Conservation (phyloP, 2,888 invertebrate species). For the Amiota mariae region DNA sequence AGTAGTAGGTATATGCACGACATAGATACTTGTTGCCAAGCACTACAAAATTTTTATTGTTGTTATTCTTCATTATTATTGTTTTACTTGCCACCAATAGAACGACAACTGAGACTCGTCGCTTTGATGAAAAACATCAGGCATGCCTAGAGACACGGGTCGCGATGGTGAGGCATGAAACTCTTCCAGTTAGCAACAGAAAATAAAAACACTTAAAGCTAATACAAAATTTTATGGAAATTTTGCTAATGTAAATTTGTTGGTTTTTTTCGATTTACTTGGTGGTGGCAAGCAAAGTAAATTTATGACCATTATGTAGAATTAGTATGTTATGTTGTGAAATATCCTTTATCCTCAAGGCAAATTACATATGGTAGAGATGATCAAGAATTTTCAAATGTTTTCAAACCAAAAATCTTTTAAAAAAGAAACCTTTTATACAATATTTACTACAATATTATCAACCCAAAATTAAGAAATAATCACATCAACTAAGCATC, state of each 20-base stretch:
- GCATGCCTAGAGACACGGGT: neutral
- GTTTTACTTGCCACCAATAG: neutral
- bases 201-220: neutral
- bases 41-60: conserved; percentile 1
- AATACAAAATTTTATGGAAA: neutral
- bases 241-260: neutral
- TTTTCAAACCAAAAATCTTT: too few species aligned
- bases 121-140: neutral
- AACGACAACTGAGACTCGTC: neutral
- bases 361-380: too few species aligned
- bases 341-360: too few species aligned
- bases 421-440: too few species aligned
- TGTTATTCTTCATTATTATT: neutral
- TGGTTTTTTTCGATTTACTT: too few species aligned
- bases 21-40: conserved; percentile 27
- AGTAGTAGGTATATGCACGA: conserved; percentile 1
- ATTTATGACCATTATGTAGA: too few species aligned
- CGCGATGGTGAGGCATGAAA: neutral
- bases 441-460: too few species aligned
- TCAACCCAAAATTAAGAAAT: too few species aligned
- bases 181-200: conserved; percentile 6
- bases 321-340: too few species aligned
- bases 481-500: too few species aligned
- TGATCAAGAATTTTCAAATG: too few species aligned
- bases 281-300: too few species aligned